These are phyloP conservation scores for Enchytraeus crypticus DNA, from an alignment of 2,888 invertebrate species.

Conservation along the genomic window DNA sequence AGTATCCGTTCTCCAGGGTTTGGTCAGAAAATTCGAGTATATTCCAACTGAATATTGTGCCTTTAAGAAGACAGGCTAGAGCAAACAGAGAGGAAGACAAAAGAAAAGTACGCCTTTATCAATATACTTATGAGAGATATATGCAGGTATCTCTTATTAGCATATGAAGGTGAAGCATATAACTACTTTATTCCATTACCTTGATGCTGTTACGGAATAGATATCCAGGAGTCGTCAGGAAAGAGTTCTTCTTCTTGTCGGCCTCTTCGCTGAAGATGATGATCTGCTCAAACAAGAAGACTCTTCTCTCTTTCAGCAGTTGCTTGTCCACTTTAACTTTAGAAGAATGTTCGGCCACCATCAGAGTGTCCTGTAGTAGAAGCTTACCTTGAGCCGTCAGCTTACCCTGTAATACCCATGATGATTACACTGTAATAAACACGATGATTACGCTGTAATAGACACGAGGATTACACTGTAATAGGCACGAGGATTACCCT, in stretches of 20 bases:
- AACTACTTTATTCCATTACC: conserved; percentile 38
- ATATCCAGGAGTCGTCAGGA: conserved; percentile 81
- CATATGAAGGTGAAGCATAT: no score
- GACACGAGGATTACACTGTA: no score
- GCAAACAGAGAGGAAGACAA: no score
- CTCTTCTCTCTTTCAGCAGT: conserved; percentile 75
- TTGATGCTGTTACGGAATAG: conserved; percentile 90
- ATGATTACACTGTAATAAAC: no score
- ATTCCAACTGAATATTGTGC: no score
- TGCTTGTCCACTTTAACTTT: conserved; percentile 40
- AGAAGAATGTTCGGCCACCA: conserved; percentile 43
- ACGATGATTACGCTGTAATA: no score
- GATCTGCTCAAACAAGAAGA: conserved; percentile 96
- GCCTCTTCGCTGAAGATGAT: conserved; percentile 83
- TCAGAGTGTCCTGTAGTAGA: conserved; percentile 59
- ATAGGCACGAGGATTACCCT: neutral
- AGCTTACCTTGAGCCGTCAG: conserved; percentile 94
- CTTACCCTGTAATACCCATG: conserved; percentile 64
- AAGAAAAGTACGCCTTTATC: no score
- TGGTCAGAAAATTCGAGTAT: no score
- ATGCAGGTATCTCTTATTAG: no score
- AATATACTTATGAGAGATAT: no score
- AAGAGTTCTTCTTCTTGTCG: conserved; percentile 69
- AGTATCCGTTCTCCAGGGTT: no score
- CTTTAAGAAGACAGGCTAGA: no score